Evolutionary conservation across 2,888 invertebrate genomes (phyloP).

Genomic region (Aphodius sticticus): DNA sequence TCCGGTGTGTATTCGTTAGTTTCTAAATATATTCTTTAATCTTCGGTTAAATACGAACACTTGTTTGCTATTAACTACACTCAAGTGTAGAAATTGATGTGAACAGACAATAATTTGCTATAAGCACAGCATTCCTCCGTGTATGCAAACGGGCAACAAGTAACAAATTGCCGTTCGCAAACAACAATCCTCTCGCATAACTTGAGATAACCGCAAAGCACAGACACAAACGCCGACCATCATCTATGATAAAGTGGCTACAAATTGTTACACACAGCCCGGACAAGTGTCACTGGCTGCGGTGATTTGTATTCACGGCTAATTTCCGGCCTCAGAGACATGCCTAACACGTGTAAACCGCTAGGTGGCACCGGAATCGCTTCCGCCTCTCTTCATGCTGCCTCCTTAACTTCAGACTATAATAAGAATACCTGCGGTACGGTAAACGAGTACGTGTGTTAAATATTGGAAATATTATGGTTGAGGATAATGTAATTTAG

Average conservation of each 20-base stretch:
- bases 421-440: neutral
- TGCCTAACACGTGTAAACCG: conserved; percentile 47
- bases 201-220: conserved; percentile 16
- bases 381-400: conserved; percentile 29
- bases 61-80: neutral
- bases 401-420: neutral
- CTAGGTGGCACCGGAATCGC: conserved; percentile 40
- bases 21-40: no score
- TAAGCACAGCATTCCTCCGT: neutral
- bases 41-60: no score
- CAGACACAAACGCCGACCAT: conserved; percentile 8
- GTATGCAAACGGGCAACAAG: conserved; percentile 14
- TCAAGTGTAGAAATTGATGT: neutral
- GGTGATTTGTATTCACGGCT: conserved; percentile 47
- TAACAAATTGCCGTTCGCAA: conserved; percentile 21
- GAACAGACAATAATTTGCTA: neutral
- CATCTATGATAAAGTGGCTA: conserved; percentile 37
- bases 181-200: conserved; percentile 20
- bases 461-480: neutral
- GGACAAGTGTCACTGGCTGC: conserved; percentile 43
- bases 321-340: conserved; percentile 48
- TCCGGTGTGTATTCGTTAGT: no score
- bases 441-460: neutral
- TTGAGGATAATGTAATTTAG: neutral
- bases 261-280: conserved; percentile 37